phyloP scores from a whole-genome alignment of 2,797 vertebrate genomes.

The Eleutherodactylus coqui region DNA sequence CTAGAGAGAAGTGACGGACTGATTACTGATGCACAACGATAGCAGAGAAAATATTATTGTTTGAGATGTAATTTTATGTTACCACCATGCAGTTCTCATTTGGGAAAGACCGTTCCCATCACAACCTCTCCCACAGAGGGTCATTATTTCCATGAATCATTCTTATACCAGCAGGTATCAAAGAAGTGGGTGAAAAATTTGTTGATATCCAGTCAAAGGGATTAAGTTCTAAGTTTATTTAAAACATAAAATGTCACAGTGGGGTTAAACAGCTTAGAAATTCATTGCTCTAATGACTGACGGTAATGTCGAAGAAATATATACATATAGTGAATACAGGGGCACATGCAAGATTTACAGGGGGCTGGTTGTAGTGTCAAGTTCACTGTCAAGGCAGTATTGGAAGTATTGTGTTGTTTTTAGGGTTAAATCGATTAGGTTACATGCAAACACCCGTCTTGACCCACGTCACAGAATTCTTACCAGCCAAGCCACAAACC shows the following conservation, averaged over 20 bases:
- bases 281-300: conserved; percentile 28
- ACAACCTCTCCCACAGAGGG: conserved; percentile 13
- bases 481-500: too few relatives aligned
- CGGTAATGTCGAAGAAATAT: neutral
- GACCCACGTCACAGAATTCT: too few relatives aligned
- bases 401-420: too few relatives aligned
- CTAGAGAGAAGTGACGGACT: neutral
- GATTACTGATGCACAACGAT: conserved; percentile 20
- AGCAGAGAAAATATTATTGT: conserved; percentile 39
- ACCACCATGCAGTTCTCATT: conserved; percentile 27
- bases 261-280: conserved; percentile 49
- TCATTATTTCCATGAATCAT: conserved; percentile 43
- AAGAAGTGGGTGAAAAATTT: conserved; percentile 26
- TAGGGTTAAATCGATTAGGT: neutral
- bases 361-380: too few relatives aligned
- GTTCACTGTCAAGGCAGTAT: too few relatives aligned
- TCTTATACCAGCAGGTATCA: conserved; percentile 30
- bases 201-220: conserved; percentile 7
- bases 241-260: conserved; percentile 19
- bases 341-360: neutral
- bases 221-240: conserved; percentile 41
- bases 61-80: conserved; percentile 29
- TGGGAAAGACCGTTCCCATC: conserved; percentile 21
- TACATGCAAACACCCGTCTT: too few relatives aligned
- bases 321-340: neutral